These are phyloP conservation scores for Prorops nasuta DNA, from an alignment of 1,140 invertebrate species.

Conservation along the genomic window DNA sequence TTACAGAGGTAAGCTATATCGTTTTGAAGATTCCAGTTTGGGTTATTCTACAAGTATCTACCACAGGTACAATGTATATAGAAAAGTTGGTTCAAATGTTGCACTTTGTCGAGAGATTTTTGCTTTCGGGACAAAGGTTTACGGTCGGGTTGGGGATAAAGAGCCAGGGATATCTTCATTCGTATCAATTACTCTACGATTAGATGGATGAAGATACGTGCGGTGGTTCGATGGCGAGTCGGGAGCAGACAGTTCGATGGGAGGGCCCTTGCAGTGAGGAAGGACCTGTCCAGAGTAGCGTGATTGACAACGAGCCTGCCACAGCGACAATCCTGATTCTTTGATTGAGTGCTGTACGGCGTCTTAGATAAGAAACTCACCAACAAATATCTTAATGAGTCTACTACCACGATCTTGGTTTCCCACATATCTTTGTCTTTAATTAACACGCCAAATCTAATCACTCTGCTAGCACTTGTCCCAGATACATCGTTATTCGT, in stretches of 20 bases:
- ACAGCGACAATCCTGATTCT: constrained; percentile 44
- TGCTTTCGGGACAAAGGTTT: too few species aligned
- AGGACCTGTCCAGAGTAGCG: constrained; percentile 24
- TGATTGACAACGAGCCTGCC: constrained; percentile 53
- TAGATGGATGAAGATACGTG: constrained; percentile 55
- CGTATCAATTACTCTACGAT: constrained; percentile 59
- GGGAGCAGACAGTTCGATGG: constrained; percentile 13
- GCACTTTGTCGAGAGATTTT: too few species aligned
- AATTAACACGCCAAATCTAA: constrained; percentile 33
- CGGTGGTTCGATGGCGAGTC: constrained; percentile 2
- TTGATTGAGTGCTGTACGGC: constrained; percentile 55
- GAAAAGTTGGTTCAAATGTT: too few species aligned
- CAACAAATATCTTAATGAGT: constrained; percentile 56
- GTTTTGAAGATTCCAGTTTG: too few species aligned
- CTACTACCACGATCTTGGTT: constrained; percentile 1
- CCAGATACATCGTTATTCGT: constrained; percentile 12
- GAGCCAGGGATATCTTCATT: constrained; percentile 51
- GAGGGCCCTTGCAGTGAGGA: constrained; percentile 28
- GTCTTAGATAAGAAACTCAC: constrained; percentile 47
- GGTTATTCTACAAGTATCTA: too few species aligned
- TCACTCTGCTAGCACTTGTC: constrained; percentile 24
- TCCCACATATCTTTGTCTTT: constrained; percentile 14
- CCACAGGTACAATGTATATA: too few species aligned
- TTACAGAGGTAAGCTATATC: too few species aligned
- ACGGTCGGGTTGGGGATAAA: too few species aligned